Evolutionary conservation across 2,113 vertebrate species (phyloP).

Genomic region (Erinaceus europaeus): DNA sequence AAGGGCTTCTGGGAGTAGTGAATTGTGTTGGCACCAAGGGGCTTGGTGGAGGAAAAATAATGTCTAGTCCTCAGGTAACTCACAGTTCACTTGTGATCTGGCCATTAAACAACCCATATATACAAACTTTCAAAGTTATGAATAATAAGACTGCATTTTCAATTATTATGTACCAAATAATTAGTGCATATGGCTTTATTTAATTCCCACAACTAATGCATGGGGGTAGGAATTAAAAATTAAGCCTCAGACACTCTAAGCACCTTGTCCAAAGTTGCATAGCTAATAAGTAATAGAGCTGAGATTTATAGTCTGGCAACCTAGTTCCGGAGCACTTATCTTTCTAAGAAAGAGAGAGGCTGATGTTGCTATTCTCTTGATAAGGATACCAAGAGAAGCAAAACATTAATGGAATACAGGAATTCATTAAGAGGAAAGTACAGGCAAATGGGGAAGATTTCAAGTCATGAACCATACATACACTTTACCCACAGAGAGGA

Average conservation of each 20-base stretch:
- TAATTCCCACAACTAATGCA: background rate
- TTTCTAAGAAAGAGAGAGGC: background rate
- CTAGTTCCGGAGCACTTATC: background rate
- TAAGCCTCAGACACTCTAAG: background rate
- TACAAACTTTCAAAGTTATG: background rate
- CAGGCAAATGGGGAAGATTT: slow-evolving; percentile 16
- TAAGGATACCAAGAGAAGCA: background rate
- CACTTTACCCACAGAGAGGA: background rate
- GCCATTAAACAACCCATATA: background rate
- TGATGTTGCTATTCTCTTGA: background rate
- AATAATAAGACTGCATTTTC: background rate
- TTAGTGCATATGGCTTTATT: background rate
- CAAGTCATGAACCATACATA: slow-evolving; percentile 3
- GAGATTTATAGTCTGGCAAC: background rate
- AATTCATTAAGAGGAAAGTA: background rate
- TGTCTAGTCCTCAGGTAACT: background rate
- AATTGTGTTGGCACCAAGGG: too few relatives aligned
- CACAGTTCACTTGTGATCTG: background rate
- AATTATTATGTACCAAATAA: background rate
- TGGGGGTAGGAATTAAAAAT: slow-evolving; percentile 29
- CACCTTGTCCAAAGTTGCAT: background rate
- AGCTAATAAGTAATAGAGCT: background rate
- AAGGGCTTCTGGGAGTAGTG: too few relatives aligned
- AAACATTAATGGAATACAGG: background rate
- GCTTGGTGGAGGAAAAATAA: too few relatives aligned